Base-by-base conservation (phyloP, 1,140 invertebrate species). In the Cotesia glomerata region DNA sequence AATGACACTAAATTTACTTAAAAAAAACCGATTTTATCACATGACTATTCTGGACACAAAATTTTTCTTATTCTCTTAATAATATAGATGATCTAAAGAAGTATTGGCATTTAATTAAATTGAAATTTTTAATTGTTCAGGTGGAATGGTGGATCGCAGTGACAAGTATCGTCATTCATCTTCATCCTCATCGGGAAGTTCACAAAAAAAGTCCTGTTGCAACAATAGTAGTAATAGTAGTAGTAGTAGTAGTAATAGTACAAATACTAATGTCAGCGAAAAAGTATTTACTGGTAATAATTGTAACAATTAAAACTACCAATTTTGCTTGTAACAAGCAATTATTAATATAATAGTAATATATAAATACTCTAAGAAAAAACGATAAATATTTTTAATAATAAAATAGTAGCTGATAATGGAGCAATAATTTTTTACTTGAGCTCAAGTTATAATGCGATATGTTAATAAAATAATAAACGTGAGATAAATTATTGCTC, bases 401-500 rank as follows among this genome's bases (percentile, higher is more conserved):
- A 14, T 54, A 85, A 79, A 85, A 83, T 74, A 18, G 14, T 26
- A 11, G 45, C 11, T 14, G 8, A 49, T 63, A 65, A 26, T 14
- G 3, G 39, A 67, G 26, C 85, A 83, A 79, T 73, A 67, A 63
- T 45, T 45, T 39, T 9, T 5, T 2, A 45, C 39, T 7, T 11
- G 39, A 45, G 39, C 39, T 45, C 39, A 45, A 8, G 7, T 9
- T 11, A 3, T 45, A 45, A 11, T 45, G 39, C 13, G 18, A 49
- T 56, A 35, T 56, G 26, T 82, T 81, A 78, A 71, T 69, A 77
- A 66, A 77, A 78, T 75, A 75, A 77, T 74, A 80, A 74, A 76
- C 76, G 80, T 58, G 82, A 87, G 77, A 81, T 78, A 79, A 85
- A 82, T 81, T 86, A 79, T 84, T 86, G 84, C 84, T 86, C 82